phyloP scores from a whole-genome alignment of 2,888 invertebrate species.

The Tetramorium bicarinatum region DNA sequence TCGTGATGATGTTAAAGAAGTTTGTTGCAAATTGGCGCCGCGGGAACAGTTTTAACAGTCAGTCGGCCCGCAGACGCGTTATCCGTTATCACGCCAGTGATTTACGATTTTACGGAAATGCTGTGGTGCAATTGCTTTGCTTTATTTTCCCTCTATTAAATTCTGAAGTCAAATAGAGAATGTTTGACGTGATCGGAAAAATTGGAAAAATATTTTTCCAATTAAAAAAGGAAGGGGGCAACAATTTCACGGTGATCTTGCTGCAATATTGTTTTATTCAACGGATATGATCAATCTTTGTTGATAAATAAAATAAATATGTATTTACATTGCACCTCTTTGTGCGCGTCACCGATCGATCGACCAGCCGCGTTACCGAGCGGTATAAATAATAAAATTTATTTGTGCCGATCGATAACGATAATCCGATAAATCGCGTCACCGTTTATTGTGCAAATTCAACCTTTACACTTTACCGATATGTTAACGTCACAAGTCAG shows the following conservation, averaged over 20 bases:
- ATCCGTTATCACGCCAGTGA: not conserved
- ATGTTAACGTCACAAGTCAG: slow-evolving; percentile 7
- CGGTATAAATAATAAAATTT: slow-evolving; percentile 37
- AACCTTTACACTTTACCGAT: slow-evolving; percentile 33
- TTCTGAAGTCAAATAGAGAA: not conserved
- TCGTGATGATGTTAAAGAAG: not conserved
- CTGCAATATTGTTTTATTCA: not conserved
- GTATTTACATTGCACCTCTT: not conserved
- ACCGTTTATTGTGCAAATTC: slow-evolving; percentile 24
- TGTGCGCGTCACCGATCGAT: not conserved
- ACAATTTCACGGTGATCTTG: not conserved
- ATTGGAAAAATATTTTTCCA: not conserved
- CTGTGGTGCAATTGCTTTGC: not conserved
- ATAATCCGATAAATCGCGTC: slow-evolving; percentile 44
- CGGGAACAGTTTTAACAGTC: not conserved
- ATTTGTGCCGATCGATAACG: slow-evolving; percentile 30
- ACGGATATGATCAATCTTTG: not conserved
- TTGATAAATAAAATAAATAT: not conserved
- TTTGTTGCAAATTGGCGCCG: not conserved
- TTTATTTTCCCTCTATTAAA: not conserved
- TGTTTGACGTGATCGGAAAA: not conserved
- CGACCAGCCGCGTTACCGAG: not conserved
- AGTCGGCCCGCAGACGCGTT: not conserved
- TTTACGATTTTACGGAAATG: not conserved
- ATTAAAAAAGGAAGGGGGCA: not conserved